Evolutionary conservation across 2,888 invertebrate species (phyloP).

Genomic region (Agrilus mali): DNA sequence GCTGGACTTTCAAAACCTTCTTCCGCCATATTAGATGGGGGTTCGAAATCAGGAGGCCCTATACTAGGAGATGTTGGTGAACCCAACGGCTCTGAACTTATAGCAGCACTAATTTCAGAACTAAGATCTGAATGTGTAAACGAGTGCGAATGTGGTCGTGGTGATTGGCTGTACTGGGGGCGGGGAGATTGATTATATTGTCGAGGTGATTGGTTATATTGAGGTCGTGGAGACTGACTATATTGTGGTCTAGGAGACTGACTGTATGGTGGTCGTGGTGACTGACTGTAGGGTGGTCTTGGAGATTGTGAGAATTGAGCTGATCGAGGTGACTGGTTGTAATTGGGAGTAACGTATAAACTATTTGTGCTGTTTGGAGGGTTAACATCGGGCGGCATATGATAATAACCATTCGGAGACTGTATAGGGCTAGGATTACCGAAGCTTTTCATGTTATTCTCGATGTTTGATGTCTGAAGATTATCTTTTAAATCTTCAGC

Average conservation of each 20-base stretch:
- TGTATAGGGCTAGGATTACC: slow-evolving; percentile 38
- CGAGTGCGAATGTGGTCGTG: slow-evolving; percentile 38
- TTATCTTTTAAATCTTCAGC: slow-evolving; percentile 22
- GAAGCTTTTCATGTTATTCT: slow-evolving; percentile 30
- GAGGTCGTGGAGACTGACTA: slow-evolving; percentile 24
- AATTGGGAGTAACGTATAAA: slow-evolving; percentile 24
- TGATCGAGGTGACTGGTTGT: slow-evolving; percentile 19
- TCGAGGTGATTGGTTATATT: slow-evolving; percentile 24
- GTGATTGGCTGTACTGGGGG: slow-evolving; percentile 25
- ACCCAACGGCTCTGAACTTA: slow-evolving; percentile 52
- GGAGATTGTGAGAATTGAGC: slow-evolving; percentile 20
- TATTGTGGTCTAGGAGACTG: slow-evolving; percentile 24
- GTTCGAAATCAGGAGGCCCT: slow-evolving; percentile 63
- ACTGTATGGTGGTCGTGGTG: slow-evolving; percentile 26
- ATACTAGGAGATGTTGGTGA: slow-evolving; percentile 56
- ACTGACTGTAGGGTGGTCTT: slow-evolving; percentile 24
- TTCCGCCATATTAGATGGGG: slow-evolving; percentile 45
- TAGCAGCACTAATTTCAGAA: slow-evolving; percentile 66
- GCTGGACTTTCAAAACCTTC: slow-evolving; percentile 39
- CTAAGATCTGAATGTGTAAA: slow-evolving; percentile 62
- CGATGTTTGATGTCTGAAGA: slow-evolving; percentile 34
- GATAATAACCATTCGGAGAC: slow-evolving; percentile 37
- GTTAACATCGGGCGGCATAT: slow-evolving; percentile 30
- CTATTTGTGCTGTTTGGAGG: slow-evolving; percentile 30
- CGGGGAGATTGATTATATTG: slow-evolving; percentile 25